A percentile compares a stretch with the other conserved stretches of the same genome.
These are phyloP conservation scores for Oreamnos americanus DNA, from an alignment of 2,113 vertebrate genomes.

Conservation along the genomic window DNA sequence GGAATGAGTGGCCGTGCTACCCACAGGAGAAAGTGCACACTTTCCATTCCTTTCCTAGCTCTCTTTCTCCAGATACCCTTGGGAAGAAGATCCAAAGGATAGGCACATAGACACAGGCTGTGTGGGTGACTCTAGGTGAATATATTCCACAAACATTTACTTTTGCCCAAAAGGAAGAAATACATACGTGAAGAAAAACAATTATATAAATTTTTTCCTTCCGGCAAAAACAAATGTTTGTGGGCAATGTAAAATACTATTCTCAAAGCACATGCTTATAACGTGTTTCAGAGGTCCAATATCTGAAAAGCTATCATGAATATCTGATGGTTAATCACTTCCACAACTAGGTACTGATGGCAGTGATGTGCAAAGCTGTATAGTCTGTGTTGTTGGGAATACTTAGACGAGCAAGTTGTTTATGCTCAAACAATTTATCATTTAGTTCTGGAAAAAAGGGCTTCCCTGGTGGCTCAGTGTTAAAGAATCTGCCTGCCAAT, in stretches of 20 bases:
- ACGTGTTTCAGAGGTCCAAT: constrained; percentile 50
- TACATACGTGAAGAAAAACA: neutral
- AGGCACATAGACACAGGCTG: neutral
- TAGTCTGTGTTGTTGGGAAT: neutral
- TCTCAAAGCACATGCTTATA: constrained; percentile 12
- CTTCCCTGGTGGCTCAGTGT: neutral
- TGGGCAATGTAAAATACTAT: neutral
- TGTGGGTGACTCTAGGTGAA: too few species aligned
- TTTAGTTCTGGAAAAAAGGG: neutral
- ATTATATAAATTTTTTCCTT: neutral
- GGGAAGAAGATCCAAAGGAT: neutral
- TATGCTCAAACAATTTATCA: neutral
- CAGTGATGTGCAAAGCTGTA: neutral
- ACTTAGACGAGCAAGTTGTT: neutral
- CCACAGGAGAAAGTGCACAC: neutral
- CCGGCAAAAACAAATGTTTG: neutral
- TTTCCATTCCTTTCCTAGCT: neutral
- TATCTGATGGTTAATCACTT: constrained; percentile 36
- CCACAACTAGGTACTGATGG: neutral
- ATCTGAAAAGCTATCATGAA: neutral
- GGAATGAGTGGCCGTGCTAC: neutral
- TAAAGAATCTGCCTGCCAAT: neutral
- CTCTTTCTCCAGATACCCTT: neutral
- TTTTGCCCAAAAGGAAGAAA: neutral
- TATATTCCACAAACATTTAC: neutral